phyloP scores from a whole-genome alignment of 2,888 invertebrate genomes.

The Anorthoa munda region DNA sequence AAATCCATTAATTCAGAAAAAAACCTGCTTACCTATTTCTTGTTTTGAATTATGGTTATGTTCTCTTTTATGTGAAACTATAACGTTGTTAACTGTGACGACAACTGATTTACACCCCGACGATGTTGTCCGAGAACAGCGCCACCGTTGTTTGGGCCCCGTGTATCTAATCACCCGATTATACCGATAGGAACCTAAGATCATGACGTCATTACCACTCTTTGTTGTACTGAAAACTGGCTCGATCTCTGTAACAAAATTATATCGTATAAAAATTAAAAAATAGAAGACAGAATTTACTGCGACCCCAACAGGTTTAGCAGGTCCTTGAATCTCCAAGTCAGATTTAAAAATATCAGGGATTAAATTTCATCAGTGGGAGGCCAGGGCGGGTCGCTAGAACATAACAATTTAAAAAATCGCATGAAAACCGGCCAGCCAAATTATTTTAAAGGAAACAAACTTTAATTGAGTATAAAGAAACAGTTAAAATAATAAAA shows the following conservation, averaged over 20 bases:
- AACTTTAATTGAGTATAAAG: too few relatives aligned
- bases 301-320: too few relatives aligned
- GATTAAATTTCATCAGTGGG: too few relatives aligned
- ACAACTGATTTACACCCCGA: conserved; percentile 31
- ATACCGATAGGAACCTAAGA: conserved; percentile 36
- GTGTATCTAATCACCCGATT: conserved; percentile 28
- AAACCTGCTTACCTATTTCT: too few relatives aligned
- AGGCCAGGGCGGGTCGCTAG: background rate
- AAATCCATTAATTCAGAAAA: too few relatives aligned
- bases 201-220: conserved; percentile 44
- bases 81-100: conserved; percentile 17
- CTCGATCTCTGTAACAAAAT: conserved; percentile 26
- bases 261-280: background rate
- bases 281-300: background rate
- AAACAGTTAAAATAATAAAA: too few relatives aligned
- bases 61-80: conserved; percentile 30
- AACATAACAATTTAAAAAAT: background rate
- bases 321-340: too few relatives aligned
- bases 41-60: conserved; percentile 25
- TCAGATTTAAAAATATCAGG: too few relatives aligned
- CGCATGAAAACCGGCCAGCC: too few relatives aligned
- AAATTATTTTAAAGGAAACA: too few relatives aligned
- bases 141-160: conserved; percentile 51
- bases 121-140: conserved; percentile 29
- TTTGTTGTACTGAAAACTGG: conserved; percentile 25